These are phyloP conservation scores for Deroplatys truncata DNA, from an alignment of 2,888 invertebrate genomes.

Conservation along the genomic window DNA sequence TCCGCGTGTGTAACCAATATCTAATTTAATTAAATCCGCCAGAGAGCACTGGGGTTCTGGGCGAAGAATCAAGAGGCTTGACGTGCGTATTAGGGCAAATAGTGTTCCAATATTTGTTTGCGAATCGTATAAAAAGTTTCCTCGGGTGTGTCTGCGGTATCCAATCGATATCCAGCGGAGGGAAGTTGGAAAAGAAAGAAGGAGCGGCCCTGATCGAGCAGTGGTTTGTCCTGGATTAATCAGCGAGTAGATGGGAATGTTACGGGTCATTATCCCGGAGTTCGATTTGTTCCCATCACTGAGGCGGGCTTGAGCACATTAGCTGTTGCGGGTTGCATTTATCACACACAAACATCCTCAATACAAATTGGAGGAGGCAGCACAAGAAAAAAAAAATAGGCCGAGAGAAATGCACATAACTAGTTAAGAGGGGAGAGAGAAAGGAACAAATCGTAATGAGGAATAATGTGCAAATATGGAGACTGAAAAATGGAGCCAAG, in stretches of 20 bases:
- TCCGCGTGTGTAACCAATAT: background rate
- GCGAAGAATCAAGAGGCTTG: background rate
- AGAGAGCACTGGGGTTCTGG: background rate
- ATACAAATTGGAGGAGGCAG: background rate
- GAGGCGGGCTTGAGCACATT: background rate
- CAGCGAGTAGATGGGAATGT: conserved; percentile 23
- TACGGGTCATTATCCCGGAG: conserved; percentile 26
- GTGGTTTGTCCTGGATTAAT: conserved; percentile 19
- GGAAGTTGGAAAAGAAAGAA: background rate
- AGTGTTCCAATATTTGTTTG: background rate
- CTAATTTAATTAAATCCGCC: background rate
- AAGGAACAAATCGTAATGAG: background rate
- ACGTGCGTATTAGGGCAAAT: background rate
- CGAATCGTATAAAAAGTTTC: background rate
- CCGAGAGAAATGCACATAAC: background rate
- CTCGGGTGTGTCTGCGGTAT: background rate
- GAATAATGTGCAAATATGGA: background rate
- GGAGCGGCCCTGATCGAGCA: background rate
- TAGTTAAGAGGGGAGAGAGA: background rate
- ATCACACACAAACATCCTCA: background rate
- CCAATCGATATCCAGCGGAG: background rate
- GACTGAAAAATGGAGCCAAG: too few relatives aligned
- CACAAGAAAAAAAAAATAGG: background rate
- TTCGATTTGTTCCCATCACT: conserved; percentile 27
- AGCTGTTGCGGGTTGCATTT: background rate